Evolutionary conservation across 2,888 invertebrate species (phyloP).

Genomic region (Ischnura elegans): DNA sequence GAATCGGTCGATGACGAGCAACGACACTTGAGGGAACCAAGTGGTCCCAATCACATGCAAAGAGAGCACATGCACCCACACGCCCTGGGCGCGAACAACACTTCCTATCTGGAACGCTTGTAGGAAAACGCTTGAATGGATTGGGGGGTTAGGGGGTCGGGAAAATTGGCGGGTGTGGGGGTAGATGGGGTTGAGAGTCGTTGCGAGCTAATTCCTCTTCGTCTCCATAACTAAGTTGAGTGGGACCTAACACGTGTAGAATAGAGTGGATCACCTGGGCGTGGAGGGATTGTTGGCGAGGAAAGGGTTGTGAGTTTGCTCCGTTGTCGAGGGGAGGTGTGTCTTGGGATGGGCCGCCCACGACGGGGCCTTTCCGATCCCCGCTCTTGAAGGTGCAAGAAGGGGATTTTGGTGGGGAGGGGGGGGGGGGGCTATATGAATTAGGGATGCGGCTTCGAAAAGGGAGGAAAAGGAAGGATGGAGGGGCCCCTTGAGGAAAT

Average conservation of each 20-base stretch:
- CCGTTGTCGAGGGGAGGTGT: neutral
- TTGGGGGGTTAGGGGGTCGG: neutral
- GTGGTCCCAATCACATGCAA: neutral
- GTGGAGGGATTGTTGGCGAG: neutral
- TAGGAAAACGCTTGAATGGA: neutral
- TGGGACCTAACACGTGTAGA: conserved; percentile 62
- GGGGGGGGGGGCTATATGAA: no score
- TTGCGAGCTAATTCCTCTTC: conserved; percentile 57
- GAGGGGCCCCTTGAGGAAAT: no score
- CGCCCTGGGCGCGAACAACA: neutral
- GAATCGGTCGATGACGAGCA: conserved; percentile 18
- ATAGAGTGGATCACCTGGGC: conserved; percentile 42
- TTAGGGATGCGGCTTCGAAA: no score
- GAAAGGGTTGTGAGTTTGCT: neutral
- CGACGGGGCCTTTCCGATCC: no score
- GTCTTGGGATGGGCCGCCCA: no score
- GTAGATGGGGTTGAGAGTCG: neutral
- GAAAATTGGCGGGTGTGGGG: neutral
- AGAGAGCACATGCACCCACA: neutral
- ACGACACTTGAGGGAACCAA: conserved; percentile 11
- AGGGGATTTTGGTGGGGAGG: no score
- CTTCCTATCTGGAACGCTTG: neutral
- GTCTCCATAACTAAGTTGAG: conserved; percentile 63
- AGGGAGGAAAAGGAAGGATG: no score
- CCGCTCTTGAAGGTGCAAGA: no score